Evolutionary conservation across 2,797 vertebrate species (phyloP), one percentile per base, ranked within the genome.

Genomic region (Hybognathus amarus): DNA sequence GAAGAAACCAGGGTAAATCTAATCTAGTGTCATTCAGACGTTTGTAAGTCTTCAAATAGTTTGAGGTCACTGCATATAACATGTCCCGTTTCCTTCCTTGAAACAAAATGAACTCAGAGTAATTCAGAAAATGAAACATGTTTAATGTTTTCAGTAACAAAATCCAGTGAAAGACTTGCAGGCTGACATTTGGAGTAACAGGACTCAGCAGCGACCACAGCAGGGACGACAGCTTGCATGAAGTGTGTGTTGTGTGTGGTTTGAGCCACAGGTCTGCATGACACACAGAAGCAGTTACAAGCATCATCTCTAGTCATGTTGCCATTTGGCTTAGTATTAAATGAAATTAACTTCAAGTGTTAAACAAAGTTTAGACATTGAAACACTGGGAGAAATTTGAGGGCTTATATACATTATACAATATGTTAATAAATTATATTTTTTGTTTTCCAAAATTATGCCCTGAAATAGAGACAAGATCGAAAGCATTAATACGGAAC

Each of bases 121-220:
- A 61, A 50, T 63, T 70, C 66, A 70, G 61, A 70, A 83, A 83
- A 83, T 45, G 63, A 38, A 33, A 69, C 69, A 83, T 61, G 30
- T 83, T 83, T 83, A 83, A 77, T 83, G 66, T 70, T 78, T 70
- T 61, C 52, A 78, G 75, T 77, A 70, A 69, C 64, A 83, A 77
- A 77, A 71, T 78, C 66, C 74, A 83, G 82, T 83, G 75, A 83
- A 61, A 83, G 74, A 83, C 73, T 83, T 83, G 82, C 52, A 71
- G 82, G 64, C 38, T 70, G 82, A 83, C 66, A 78, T 78, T 69
- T 83, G 74, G 74, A 63, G 82, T 70, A 70, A 45, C 50, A 83
- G 75, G 52, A 83, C 82, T 78, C 71, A 54, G 64, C 64, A 77
- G 73, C 40, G 27, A 61, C 40, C 82, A 77, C 64, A 77, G 73